Percentiles rank a stretch among this genome's conserved stretches.
Conservation (phyloP, 1,140 invertebrate genomes). For the Protaetia brevitarsis region DNA sequence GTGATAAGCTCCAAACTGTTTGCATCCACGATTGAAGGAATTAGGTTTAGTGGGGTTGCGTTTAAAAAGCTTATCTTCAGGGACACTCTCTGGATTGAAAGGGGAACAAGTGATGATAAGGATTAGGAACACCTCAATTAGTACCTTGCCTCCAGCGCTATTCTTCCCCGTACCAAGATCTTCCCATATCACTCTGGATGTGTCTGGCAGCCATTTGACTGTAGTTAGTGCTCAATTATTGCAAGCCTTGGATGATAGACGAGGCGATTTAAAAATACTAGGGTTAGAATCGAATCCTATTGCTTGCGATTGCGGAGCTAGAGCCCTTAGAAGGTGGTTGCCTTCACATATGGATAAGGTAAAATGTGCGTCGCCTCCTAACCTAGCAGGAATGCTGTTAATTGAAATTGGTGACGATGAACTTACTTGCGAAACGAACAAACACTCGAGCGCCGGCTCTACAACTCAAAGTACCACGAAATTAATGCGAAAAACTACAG, state of each 20-base stretch:
- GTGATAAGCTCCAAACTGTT: constrained; percentile 75
- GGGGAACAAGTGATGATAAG: constrained; percentile 62
- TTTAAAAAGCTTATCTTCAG: constrained; percentile 75
- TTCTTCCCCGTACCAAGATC: constrained; percentile 88
- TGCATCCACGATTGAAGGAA: constrained; percentile 73
- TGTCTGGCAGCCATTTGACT: constrained; percentile 72
- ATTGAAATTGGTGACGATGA: constrained; percentile 75
- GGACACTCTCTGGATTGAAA: constrained; percentile 77
- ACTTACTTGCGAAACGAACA: constrained; percentile 68
- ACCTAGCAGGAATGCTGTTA: constrained; percentile 63
- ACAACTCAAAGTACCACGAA: constrained; percentile 51
- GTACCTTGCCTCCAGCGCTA: constrained; percentile 70
- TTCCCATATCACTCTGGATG: constrained; percentile 71
- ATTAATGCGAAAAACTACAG: constrained; percentile 58
- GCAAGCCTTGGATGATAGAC: constrained; percentile 73
- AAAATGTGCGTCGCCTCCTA: constrained; percentile 64
- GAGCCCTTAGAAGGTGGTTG: constrained; percentile 74
- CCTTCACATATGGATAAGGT: constrained; percentile 60
- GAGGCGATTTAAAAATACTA: constrained; percentile 66
- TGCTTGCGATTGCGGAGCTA: constrained; percentile 78
- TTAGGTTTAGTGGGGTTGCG: constrained; percentile 72
- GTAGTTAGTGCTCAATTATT: constrained; percentile 74
- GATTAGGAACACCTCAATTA: constrained; percentile 76
- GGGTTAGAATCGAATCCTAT: constrained; percentile 77
- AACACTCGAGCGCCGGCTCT: constrained; percentile 54